Percentiles rank a stretch among this genome's conserved stretches.
Evolutionary conservation across 1,140 invertebrate species (phyloP).

Genomic region (Rhopalosiphum maidis): DNA sequence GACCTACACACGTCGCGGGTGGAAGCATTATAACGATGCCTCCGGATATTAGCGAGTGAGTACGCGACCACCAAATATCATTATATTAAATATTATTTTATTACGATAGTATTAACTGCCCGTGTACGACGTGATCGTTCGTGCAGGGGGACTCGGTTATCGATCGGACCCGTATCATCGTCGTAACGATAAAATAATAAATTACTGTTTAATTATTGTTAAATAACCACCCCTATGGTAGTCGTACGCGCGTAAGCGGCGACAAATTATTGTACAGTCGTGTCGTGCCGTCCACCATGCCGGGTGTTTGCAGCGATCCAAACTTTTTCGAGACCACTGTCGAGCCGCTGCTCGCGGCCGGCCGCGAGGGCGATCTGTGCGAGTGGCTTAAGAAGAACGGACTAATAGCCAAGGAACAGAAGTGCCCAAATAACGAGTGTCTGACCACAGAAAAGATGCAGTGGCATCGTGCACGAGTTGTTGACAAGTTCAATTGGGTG

Average conservation of each 20-base stretch:
- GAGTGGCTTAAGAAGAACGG: constrained; percentile 62
- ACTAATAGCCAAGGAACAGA: constrained; percentile 60
- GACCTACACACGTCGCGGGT: background rate
- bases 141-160: background rate
- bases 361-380: constrained; percentile 62
- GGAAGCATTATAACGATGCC: background rate
- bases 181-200: background rate
- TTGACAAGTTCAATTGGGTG: constrained; percentile 62
- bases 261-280: constrained; percentile 20
- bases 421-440: constrained; percentile 61
- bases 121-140: background rate
- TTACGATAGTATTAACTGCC: background rate
- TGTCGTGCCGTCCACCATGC: background rate
- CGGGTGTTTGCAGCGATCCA: constrained; percentile 58
- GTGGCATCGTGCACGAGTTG: constrained; percentile 61
- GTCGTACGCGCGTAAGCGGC: background rate
- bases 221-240: constrained; percentile 6
- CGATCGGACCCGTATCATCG: constrained; percentile 18
- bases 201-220: background rate
- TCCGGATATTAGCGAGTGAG: constrained; percentile 7
- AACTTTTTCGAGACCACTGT: constrained; percentile 61
- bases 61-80: background rate
- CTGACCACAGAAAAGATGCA: constrained; percentile 60
- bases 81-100: background rate
- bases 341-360: constrained; percentile 61